These are phyloP conservation scores for Magallana ariakensis DNA, from an alignment of 1,140 invertebrate species.

Conservation along the genomic window DNA sequence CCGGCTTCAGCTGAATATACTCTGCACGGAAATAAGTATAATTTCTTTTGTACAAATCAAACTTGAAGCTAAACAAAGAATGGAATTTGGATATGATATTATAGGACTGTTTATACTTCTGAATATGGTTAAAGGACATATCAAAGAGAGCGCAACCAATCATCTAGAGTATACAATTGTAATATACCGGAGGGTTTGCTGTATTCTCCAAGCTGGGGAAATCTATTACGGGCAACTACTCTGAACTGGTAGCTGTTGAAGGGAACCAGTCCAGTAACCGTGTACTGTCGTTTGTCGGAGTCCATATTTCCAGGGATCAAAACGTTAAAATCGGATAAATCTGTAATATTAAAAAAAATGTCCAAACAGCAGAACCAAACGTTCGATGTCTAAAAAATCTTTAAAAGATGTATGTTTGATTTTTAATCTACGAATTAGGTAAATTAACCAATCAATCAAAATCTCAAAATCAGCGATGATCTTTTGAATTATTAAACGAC, in stretches of 20 bases:
- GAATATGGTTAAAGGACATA: too few relatives aligned
- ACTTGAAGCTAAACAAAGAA: too few relatives aligned
- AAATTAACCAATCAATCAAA: not conserved
- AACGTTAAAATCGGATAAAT: slow-evolving; percentile 43
- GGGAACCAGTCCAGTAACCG: slow-evolving; percentile 84
- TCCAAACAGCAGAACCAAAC: not conserved
- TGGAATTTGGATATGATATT: not conserved
- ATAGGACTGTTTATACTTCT: too few relatives aligned
- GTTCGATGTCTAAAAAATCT: not conserved
- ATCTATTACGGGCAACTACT: slow-evolving; percentile 90
- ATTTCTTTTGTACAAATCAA: not conserved
- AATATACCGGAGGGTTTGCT: slow-evolving; percentile 79
- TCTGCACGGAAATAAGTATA: slow-evolving; percentile 44
- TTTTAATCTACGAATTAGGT: too few relatives aligned
- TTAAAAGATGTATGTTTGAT: too few relatives aligned
- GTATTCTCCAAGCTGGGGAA: slow-evolving; percentile 87
- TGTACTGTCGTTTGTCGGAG: slow-evolving; percentile 31
- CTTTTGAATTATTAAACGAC: too few relatives aligned
- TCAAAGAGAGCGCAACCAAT: not conserved
- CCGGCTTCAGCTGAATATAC: slow-evolving; percentile 46
- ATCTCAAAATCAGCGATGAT: too few relatives aligned
- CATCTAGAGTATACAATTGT: not conserved
- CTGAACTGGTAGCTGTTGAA: slow-evolving; percentile 95
- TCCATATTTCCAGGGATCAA: not conserved
- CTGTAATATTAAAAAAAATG: slow-evolving; percentile 36